phyloP scores from a whole-genome alignment of 2,888 invertebrate genomes.

The Rhogogaster chlorosoma region DNA sequence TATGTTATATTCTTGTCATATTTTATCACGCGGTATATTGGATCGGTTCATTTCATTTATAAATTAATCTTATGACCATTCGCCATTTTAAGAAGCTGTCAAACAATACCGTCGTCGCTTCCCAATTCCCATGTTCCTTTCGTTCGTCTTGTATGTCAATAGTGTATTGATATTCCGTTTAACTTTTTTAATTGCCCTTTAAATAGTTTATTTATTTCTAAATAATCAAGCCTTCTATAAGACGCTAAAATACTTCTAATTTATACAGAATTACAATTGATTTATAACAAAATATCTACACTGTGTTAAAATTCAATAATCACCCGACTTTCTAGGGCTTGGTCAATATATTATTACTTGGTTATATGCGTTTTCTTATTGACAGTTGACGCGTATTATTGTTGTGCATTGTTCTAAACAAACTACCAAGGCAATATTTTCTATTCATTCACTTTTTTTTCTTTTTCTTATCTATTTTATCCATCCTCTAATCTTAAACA shows the following conservation, averaged over 20 bases:
- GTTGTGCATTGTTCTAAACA: neutral
- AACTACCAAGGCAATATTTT: neutral
- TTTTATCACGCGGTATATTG: neutral
- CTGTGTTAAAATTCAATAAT: neutral
- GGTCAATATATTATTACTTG: constrained; percentile 46
- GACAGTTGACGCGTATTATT: constrained; percentile 30
- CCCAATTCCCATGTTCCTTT: constrained; percentile 46
- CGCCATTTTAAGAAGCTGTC: constrained; percentile 51
- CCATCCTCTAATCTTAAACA: neutral
- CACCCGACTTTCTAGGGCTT: constrained; percentile 41
- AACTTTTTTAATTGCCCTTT: constrained; percentile 32
- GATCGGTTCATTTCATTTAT: constrained; percentile 3
- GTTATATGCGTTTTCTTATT: constrained; percentile 8
- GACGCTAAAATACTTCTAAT: neutral
- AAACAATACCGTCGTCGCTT: neutral
- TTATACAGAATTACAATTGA: neutral
- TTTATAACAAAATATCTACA: neutral
- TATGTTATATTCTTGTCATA: neutral
- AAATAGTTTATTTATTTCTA: constrained; percentile 10
- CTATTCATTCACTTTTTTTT: neutral
- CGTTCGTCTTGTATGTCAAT: constrained; percentile 33
- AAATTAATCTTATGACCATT: constrained; percentile 44
- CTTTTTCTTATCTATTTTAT: neutral
- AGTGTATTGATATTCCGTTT: constrained; percentile 38
- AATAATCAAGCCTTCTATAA: neutral